Evolutionary conservation across 2,888 invertebrate genomes (phyloP), one percentile per base, ranked within the genome.

Genomic region (Leptodirus hochenwartii): DNA sequence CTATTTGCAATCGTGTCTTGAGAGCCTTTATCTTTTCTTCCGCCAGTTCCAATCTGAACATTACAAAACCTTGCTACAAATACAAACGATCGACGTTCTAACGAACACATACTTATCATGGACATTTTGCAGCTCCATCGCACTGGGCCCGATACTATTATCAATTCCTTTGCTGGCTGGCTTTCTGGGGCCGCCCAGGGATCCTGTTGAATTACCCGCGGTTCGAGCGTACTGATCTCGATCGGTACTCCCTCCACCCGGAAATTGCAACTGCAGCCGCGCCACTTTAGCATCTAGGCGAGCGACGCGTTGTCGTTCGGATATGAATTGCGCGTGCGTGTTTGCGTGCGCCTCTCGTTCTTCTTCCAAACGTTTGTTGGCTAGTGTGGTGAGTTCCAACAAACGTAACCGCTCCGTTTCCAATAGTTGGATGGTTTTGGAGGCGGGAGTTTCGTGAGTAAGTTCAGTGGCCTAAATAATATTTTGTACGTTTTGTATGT

Each of bases 11-110:
- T 45, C 68, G 62, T 23, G 68, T 65, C 44, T 68, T 65, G 46
- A 75, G 52, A 11, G 69, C 66, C 45, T 69, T 66, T 23, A 71
- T 57, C 41, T 69, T 69, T 49, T 76, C 74, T 42, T 73, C 66
- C 1, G 72, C 61, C 31, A 76, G 49, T 44, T 70, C 69, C 30
- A 74, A 46, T 43, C 62, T 58, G 35, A 50, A 45, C 20, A 32
- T 25, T 8, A 32, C n/a, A 9, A n/a, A n/a, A n/a, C n/a, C n/a
- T n/a, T n/a, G n/a, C n/a, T n/a, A n/a, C n/a, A n/a, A n/a, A n/a
- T n/a, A n/a, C n/a, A n/a, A n/a, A n/a, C n/a, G n/a, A n/a, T n/a
- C n/a, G n/a, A n/a, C n/a, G n/a, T n/a, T n/a, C n/a, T n/a, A n/a
- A n/a, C n/a, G n/a, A n/a, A n/a, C n/a, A n/a, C n/a, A n/a, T n/a